Evolutionary conservation across 2,113 vertebrate genomes (phyloP), one percentile per base, ranked within the genome.

Genomic region (Ciconia stormi): DNA sequence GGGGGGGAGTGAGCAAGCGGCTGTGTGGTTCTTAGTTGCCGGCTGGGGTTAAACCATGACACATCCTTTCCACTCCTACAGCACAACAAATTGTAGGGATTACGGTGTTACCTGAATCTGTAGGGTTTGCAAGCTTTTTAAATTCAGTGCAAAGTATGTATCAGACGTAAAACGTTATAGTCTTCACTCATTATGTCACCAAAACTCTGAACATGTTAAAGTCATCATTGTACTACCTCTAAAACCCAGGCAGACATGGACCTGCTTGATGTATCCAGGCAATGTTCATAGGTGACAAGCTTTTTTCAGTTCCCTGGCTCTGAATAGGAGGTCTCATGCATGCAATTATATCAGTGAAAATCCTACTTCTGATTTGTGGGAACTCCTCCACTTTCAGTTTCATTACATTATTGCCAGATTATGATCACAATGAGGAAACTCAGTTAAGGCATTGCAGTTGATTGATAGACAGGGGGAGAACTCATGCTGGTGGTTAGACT

Each of bases 301-400:
- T 67, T 62, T 56, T 50, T 63, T 76, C 49, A 61, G 18, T 56
- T 63, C 63, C 38, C 40, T 80, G 34, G 16, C 61, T 89, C 44
- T 7, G 4, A 89, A 78, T 0, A 47, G 29, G 23, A 79, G 36
- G 18, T 67, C 69, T 93, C 52, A 47, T 16, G n/a, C 25, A 21
- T 22, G 5, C 30, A 84, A 49, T 46, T 73, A 0, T 88, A 82
- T 12, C 49, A 50, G 42, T 70, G 58, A 94, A 91, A 95, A 91
- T 90, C 73, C 74, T 90, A 26, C 40, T 93, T 87, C 47, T 65
- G 61, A 72, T 94, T 72, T 91, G 84, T 88, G 90, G 95, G 66
- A 95, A 66, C 53, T 87, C 70, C 44, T 93, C 77, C 82, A 94
- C 95, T 94, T 94, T 96, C 44, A n/a, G 56, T 88, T 96, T 96